phyloP scores from a whole-genome alignment of 1,140 invertebrate genomes.

The Achatina immaculata region DNA sequence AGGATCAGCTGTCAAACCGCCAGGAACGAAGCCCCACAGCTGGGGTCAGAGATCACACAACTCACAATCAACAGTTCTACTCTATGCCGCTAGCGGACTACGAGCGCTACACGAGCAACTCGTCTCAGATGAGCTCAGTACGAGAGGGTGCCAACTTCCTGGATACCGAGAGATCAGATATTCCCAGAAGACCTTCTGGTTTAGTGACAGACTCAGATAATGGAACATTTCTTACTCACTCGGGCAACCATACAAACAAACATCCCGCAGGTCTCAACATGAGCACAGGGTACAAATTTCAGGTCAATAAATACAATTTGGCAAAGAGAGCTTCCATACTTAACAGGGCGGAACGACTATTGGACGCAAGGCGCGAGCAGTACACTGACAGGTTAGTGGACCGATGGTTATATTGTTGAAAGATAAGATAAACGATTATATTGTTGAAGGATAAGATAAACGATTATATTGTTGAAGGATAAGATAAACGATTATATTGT shows the following conservation, averaged over 20 bases:
- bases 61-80: slow-evolving; percentile 4
- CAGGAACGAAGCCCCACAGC: no score
- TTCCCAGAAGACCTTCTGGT: no score
- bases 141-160: not conserved
- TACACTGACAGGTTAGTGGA: slow-evolving; percentile 16
- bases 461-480: no score
- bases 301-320: slow-evolving; percentile 20
- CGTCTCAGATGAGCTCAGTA: slow-evolving; percentile 7
- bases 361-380: slow-evolving; percentile 22
- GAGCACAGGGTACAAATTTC: slow-evolving; percentile 23
- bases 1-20: no score
- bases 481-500: no score
- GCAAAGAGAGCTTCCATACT: slow-evolving; percentile 35
- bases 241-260: not conserved
- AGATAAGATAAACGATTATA: no score
- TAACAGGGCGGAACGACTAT: slow-evolving; percentile 40
- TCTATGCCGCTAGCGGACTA: slow-evolving; percentile 23
- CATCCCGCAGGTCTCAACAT: not conserved
- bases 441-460: no score
- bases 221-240: slow-evolving; percentile 1
- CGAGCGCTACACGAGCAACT: slow-evolving; percentile 22
- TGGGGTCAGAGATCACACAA: no score
- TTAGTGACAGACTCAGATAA: no score
- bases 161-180: not conserved
- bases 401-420: not conserved